A percentile compares a stretch with the other conserved stretches of the same genome.
Evolutionary conservation across 2,113 vertebrate species (phyloP).

Genomic region (Macroglossus sobrinus): DNA sequence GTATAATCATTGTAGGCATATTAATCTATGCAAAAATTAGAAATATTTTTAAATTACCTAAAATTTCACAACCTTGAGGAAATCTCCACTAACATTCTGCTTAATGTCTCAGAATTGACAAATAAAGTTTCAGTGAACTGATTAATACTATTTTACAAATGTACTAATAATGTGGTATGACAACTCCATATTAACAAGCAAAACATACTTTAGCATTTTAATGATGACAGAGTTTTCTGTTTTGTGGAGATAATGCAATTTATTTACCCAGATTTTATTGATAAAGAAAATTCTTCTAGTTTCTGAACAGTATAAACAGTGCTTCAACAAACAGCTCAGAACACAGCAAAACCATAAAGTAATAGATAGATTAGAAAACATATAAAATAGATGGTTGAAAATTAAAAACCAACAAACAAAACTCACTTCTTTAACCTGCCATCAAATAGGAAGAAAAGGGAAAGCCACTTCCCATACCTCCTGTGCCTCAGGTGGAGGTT

Average conservation of each 20-base stretch:
- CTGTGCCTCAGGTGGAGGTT: neutral
- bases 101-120: neutral
- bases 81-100: neutral
- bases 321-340: constrained; percentile 5
- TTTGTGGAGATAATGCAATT: constrained; percentile 20
- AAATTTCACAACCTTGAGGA: neutral
- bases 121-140: neutral
- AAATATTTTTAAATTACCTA: neutral
- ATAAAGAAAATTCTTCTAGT: constrained; percentile 16
- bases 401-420: neutral
- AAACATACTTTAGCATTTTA: constrained; percentile 45
- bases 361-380: neutral
- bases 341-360: neutral
- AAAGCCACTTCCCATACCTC: neutral
- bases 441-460: neutral
- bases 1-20: neutral
- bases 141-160: constrained; percentile 29
- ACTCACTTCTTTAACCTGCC: neutral
- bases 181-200: constrained; percentile 9
- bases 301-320: constrained; percentile 16
- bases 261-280: neutral
- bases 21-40: constrained; percentile 3
- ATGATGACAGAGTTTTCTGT: neutral
- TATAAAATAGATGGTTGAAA: neutral
- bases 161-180: neutral